A percentile compares a stretch with the other conserved stretches of the same genome.
These are phyloP conservation scores for Urocolius indicus DNA, from an alignment of 2,113 vertebrate genomes.

Conservation along the genomic window DNA sequence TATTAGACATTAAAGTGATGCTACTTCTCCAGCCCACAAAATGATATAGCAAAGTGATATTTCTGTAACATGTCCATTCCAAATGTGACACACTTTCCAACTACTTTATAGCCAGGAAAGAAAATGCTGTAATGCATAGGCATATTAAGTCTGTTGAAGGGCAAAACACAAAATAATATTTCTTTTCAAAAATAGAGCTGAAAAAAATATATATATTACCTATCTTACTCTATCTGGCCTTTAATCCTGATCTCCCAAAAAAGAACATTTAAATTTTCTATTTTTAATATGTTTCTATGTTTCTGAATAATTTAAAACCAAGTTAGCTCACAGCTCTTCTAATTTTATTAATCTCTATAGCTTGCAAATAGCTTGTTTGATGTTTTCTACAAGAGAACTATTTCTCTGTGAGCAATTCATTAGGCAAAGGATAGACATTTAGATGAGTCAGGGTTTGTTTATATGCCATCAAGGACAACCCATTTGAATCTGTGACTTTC, in stretches of 20 bases:
- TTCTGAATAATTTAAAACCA: not conserved
- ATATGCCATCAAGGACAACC: not conserved
- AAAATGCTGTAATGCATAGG: not conserved
- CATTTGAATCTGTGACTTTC: not conserved
- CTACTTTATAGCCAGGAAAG: not conserved
- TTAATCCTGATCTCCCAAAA: not conserved
- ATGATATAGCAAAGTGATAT: not conserved
- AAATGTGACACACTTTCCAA: not conserved
- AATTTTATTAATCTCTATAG: not conserved
- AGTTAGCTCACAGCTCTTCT: not conserved
- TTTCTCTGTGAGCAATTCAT: not conserved
- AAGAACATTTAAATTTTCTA: fast-evolving
- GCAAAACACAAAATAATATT: not conserved
- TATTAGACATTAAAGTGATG: not conserved
- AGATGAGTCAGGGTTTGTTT: not conserved
- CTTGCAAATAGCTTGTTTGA: not conserved
- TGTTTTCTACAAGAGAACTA: not conserved
- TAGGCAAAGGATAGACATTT: not conserved
- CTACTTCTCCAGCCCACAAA: not conserved
- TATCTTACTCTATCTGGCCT: not conserved
- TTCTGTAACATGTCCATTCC: not conserved
- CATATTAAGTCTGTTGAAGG: not conserved
- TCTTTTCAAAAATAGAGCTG: not conserved
- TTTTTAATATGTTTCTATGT: not conserved
- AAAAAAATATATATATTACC: not conserved